Evolutionary conservation across 2,888 invertebrate species (phyloP), one percentile per base, ranked within the genome.

Genomic region (Tortricodes alternella): DNA sequence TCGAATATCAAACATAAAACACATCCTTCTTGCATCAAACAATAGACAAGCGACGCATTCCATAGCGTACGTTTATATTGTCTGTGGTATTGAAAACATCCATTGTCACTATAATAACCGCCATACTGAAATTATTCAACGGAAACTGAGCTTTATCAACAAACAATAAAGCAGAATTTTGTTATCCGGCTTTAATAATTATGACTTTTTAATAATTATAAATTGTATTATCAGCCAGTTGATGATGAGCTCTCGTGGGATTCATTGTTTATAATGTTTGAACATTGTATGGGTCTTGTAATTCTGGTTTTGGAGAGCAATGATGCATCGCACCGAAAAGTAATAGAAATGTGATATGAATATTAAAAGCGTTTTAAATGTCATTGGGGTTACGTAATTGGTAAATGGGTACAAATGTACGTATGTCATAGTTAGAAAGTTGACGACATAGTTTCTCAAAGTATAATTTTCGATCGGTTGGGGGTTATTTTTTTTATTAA

Each of bases 21-120:
- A 35, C 24, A 11, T 43, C n/a, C 41, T 29, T 16, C 55, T 50
- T 39, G 48, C 32, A 29, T n/a, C n/a, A 3, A 70, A 86, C 86
- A 87, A 88, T 86, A 76, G 82, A 68, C 60, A 32, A 27, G 6
- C 15, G 67, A n/a, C n/a, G n/a, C 82, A 88, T 87, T 85, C 85
- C 81, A 56, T 51, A 53, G 63, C 76, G 79, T 77, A 74, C 69
- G 66, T 68, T 67, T 52, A 69, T 67, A 75, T 77, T 83, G 83
- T 50, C 43, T 49, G 37, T 32, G 49, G 37, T 81, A 78, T 82
- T 72, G 75, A 71, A 83, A 86, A 84, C 80, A 79, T 55, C 62
- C 60, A 62, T 67, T 62, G 60, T 63, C 46, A 61, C 59, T 67
- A 72, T 66, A 80, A 78, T 75, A 76, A 64, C 66, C 67, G 64